phyloP scores from a whole-genome alignment of 1,140 invertebrate species.

The Drosophila punjabiensis region DNA sequence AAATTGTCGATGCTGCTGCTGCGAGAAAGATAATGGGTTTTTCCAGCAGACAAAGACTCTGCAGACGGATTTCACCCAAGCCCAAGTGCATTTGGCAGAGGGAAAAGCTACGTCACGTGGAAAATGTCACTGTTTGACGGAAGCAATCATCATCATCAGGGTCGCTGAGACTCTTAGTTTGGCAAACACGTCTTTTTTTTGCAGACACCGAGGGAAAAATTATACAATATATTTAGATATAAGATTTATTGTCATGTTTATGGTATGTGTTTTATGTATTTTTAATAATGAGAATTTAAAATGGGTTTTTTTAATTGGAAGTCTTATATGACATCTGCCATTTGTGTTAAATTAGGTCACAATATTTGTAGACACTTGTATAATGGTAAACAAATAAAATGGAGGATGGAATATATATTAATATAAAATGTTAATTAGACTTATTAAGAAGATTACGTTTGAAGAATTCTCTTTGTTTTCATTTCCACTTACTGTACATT shows the following conservation, averaged over 20 bases:
- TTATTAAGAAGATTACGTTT: no score
- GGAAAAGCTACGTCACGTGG: conserved; percentile 37
- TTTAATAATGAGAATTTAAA: neutral
- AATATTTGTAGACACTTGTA: neutral
- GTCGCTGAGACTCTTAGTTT: conserved; percentile 32
- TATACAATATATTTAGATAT: neutral
- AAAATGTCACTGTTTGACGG: conserved; percentile 56
- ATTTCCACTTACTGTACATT: no score
- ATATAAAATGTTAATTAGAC: no score
- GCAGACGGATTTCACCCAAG: conserved; percentile 35
- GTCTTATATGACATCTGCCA: neutral
- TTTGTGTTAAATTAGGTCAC: neutral
- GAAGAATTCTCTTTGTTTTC: no score
- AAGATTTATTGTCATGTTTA: neutral
- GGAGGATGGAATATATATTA: no score
- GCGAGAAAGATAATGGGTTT: conserved; percentile 7
- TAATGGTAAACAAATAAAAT: no score
- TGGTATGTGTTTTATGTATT: neutral
- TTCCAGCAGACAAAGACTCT: conserved; percentile 16
- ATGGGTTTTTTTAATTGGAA: no score
- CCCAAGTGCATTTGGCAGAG: conserved; percentile 28
- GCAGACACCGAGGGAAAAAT: conserved; percentile 9
- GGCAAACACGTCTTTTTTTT: conserved; percentile 35
- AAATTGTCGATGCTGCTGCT: conserved; percentile 17
- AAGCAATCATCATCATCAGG: conserved; percentile 56